These are phyloP conservation scores for Cyanoramphus novaezelandiae DNA, from an alignment of 2,113 vertebrate species.

Conservation along the genomic window DNA sequence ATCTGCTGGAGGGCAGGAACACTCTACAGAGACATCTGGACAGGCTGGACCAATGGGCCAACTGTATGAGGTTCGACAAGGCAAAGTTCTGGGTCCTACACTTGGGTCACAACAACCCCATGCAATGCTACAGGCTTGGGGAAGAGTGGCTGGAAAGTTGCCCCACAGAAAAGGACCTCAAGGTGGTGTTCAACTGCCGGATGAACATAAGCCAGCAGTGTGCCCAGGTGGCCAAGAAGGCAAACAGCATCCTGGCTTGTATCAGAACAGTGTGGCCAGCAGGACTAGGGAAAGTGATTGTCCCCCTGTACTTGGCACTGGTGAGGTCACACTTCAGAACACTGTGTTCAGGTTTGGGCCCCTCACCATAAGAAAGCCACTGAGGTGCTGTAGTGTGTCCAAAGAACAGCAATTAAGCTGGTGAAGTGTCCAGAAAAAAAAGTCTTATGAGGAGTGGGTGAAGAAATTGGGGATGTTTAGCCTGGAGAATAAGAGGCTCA, in stretches of 20 bases:
- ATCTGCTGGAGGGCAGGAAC: not conserved
- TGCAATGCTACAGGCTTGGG: not conserved
- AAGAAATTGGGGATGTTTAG: not conserved
- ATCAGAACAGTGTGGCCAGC: not conserved
- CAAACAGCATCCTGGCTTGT: not conserved
- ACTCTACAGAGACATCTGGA: not conserved
- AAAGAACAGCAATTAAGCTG: not conserved
- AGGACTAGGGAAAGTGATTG: not conserved
- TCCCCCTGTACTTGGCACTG: not conserved
- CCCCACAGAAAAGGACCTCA: not conserved
- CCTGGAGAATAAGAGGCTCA: not conserved
- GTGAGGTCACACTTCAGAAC: not conserved
- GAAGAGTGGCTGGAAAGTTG: not conserved
- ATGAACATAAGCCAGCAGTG: not conserved
- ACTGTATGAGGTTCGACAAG: not conserved
- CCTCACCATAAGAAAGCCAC: not conserved
- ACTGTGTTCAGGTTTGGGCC: not conserved
- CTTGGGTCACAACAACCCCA: not conserved
- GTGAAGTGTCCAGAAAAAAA: not conserved
- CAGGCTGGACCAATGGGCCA: not conserved
- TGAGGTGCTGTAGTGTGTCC: not conserved
- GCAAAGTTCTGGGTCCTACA: not conserved
- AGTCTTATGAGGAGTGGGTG: not conserved
- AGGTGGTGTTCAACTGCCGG: not conserved
- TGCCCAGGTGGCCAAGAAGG: not conserved